phyloP scores from a whole-genome alignment of 2,888 invertebrate genomes.

The Melangyna quadrimaculata region DNA sequence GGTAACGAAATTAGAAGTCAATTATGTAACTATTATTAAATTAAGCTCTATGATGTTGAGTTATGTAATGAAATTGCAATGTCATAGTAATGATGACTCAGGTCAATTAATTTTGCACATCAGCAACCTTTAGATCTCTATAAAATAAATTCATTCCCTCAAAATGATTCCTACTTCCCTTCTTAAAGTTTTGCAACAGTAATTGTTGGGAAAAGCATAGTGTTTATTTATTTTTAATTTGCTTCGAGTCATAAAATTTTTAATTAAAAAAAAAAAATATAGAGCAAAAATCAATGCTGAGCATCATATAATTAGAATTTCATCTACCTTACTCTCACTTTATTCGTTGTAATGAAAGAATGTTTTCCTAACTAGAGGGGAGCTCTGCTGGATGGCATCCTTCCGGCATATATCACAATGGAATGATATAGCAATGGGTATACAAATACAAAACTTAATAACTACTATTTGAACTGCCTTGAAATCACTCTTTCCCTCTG shows the following conservation, averaged over 20 bases:
- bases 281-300: slow-evolving; percentile 5
- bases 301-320: slow-evolving; percentile 1
- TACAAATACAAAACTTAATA: slow-evolving; percentile 1
- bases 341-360: background rate
- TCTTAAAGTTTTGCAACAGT: background rate
- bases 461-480: background rate
- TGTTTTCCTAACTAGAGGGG: background rate
- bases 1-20: too few species aligned
- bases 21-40: too few species aligned
- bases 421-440: background rate
- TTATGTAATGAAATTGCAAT: too few species aligned
- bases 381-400: background rate
- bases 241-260: background rate
- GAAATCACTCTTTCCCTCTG: background rate
- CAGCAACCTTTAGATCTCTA: background rate
- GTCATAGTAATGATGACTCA: background rate
- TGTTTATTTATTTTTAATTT: background rate
- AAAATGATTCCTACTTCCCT: background rate
- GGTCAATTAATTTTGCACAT: background rate
- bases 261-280: slow-evolving; percentile 12
- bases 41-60: too few species aligned
- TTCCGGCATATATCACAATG: background rate
- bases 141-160: background rate
- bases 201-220: background rate
- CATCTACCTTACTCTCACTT: background rate